Percentiles rank a stretch among this genome's conserved stretches.
Evolutionary conservation across 2,888 invertebrate species (phyloP).

Genomic region (Agrochola litura): DNA sequence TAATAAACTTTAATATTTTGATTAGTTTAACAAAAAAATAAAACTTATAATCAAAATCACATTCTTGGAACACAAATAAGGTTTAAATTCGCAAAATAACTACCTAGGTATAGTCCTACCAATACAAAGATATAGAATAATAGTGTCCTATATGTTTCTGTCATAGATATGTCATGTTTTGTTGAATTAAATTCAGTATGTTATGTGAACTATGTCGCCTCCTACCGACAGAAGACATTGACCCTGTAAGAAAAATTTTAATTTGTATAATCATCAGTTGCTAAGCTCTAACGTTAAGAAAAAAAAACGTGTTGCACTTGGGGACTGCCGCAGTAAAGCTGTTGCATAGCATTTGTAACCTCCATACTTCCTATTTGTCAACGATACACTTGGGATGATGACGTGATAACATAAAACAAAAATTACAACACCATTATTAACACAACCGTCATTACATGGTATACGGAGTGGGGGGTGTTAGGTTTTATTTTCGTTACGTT

Average conservation of each 20-base stretch:
- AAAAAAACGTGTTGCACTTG: too few species aligned
- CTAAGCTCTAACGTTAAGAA: too few species aligned
- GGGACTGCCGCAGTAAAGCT: too few species aligned
- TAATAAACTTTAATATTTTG: slow-evolving; percentile 14
- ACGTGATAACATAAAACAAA: too few species aligned
- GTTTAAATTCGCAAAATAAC: slow-evolving; percentile 46
- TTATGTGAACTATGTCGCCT: slow-evolving; percentile 97
- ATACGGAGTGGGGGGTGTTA: too few species aligned
- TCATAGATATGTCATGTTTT: slow-evolving; percentile 72
- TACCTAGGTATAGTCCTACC: slow-evolving; percentile 11
- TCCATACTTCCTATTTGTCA: too few species aligned
- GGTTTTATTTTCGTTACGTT: too few species aligned
- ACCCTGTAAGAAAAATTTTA: slow-evolving; percentile 91
- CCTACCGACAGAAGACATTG: slow-evolving; percentile 99
- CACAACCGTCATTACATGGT: too few species aligned
- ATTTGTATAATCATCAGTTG: too few species aligned
- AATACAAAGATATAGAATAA: slow-evolving; percentile 13
- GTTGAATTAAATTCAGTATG: slow-evolving; percentile 88
- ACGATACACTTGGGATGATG: too few species aligned
- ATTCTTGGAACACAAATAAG: slow-evolving; percentile 52
- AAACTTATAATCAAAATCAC: slow-evolving; percentile 53
- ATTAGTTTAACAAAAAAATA: slow-evolving; percentile 19
- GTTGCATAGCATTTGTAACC: too few species aligned
- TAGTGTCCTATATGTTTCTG: slow-evolving; percentile 39
- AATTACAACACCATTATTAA: too few species aligned